A percentile compares a stretch with the other conserved stretches of the same genome.
Conservation (phyloP, 2,113 vertebrate species). For the Hemicordylus capensis region DNA sequence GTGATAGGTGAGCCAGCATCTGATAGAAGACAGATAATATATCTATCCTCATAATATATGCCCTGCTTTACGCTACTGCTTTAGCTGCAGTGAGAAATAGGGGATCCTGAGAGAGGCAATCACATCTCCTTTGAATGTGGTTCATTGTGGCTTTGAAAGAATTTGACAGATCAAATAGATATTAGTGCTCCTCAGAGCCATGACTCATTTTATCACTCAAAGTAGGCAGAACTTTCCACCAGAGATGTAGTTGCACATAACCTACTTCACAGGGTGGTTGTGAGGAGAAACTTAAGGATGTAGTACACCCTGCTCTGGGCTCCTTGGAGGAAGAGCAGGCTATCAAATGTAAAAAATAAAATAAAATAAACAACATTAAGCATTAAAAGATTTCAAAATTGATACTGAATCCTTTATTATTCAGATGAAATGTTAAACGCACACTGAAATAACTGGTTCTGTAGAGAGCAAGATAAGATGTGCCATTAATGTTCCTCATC, state of each 20-base stretch:
- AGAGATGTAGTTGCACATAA: neutral
- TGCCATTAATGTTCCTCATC: slow-evolving; percentile 6
- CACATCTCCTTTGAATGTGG: neutral
- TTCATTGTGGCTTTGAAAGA: neutral
- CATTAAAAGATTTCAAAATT: slow-evolving; percentile 26
- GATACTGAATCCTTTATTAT: slow-evolving; percentile 40
- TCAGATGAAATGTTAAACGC: neutral
- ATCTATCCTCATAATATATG: neutral
- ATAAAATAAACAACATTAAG: neutral
- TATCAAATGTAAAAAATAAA: too few relatives aligned
- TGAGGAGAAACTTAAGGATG: too few relatives aligned
- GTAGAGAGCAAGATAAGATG: neutral
- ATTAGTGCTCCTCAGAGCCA: neutral
- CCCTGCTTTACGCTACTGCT: neutral
- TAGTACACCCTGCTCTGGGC: too few relatives aligned
- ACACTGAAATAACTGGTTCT: neutral
- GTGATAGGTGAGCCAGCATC: too few relatives aligned
- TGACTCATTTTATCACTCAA: neutral
- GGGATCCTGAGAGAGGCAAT: neutral
- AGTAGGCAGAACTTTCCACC: neutral
- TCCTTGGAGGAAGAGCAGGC: too few relatives aligned
- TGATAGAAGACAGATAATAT: neutral
- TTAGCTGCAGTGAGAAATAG: neutral
- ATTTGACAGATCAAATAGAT: slow-evolving; percentile 30
- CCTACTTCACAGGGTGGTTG: too few relatives aligned